These are phyloP conservation scores for Rhinogobio ventralis DNA, from an alignment of 2,797 vertebrate genomes.

Conservation along the genomic window DNA sequence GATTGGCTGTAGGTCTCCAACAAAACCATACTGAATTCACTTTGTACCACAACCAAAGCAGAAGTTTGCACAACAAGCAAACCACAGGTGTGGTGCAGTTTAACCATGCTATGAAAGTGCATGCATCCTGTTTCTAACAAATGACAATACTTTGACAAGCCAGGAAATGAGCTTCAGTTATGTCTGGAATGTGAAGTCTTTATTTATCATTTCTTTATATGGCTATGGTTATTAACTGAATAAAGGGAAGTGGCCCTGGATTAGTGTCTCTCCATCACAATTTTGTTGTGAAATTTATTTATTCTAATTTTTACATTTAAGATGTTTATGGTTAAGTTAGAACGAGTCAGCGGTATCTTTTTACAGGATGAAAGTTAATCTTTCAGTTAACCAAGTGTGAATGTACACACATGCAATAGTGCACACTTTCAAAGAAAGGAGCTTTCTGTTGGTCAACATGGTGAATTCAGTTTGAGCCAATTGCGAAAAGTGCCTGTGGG, in stretches of 20 bases:
- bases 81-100: neutral
- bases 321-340: neutral
- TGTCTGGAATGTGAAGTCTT: neutral
- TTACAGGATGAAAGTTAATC: too few species aligned
- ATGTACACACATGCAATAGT: neutral
- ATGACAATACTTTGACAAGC: neutral
- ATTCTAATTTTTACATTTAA: neutral
- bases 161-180: neutral
- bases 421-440: neutral
- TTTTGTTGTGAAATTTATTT: neutral
- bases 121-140: constrained; percentile 14
- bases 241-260: neutral
- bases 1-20: neutral
- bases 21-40: neutral
- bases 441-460: too few species aligned
- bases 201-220: neutral
- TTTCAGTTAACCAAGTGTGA: too few species aligned
- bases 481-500: neutral
- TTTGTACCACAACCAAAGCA: neutral
- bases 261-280: neutral
- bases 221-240: neutral
- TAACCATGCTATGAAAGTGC: neutral
- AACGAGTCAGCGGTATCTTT: neutral
- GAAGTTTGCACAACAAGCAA: neutral
- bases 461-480: neutral